Conservation (phyloP, 2,113 vertebrate genomes). For the Perognathus longimembris region DNA sequence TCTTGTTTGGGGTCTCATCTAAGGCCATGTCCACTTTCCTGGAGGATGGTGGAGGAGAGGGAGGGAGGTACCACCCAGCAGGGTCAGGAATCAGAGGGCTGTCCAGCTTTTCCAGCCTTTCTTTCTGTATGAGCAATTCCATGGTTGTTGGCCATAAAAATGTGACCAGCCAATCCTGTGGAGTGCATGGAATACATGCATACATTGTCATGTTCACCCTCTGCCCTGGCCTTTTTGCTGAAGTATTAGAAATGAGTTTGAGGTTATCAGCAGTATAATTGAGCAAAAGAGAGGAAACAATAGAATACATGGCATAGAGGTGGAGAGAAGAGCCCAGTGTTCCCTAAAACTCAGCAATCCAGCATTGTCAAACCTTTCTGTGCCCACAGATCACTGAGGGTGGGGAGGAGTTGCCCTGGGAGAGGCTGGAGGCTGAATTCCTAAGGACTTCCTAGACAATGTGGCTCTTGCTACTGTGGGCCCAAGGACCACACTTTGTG, state of each 20-base stretch:
- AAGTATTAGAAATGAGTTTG: slow-evolving; percentile 63
- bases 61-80: slow-evolving; percentile 19
- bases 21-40: not conserved
- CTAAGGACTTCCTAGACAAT: not conserved
- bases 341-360: not conserved
- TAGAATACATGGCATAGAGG: not conserved
- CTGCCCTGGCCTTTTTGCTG: slow-evolving; percentile 28
- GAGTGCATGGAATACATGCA: not conserved
- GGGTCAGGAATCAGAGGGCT: slow-evolving; percentile 21
- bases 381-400: not conserved
- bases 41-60: not conserved
- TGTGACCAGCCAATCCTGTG: slow-evolving; percentile 37
- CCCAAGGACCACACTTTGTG: not conserved
- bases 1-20: not conserved
- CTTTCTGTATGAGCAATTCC: not conserved
- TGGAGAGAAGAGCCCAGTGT: not conserved
- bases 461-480: not conserved
- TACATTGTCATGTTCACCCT: slow-evolving; percentile 15
- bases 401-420: not conserved
- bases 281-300: slow-evolving; percentile 11
- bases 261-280: slow-evolving; percentile 54
- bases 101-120: not conserved
- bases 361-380: not conserved
- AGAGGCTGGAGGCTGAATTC: not conserved
- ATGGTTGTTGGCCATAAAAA: not conserved